phyloP scores from a whole-genome alignment of 2,888 invertebrate genomes.

The Halictus quadricinctus region DNA sequence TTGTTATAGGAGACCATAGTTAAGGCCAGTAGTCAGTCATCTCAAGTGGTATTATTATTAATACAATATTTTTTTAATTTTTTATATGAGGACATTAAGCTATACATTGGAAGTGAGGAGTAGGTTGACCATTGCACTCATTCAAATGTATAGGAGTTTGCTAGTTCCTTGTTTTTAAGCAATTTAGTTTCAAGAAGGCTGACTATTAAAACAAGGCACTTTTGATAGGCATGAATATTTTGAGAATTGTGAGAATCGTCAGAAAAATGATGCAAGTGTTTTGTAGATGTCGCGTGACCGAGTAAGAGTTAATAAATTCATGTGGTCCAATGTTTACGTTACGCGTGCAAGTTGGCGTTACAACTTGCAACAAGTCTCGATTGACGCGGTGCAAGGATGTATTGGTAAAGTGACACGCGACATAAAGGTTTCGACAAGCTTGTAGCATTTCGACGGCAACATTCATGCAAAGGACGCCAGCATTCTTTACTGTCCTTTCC shows the following conservation, averaged over 20 bases:
- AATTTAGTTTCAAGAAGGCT: background rate
- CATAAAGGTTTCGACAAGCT: constrained; percentile 5
- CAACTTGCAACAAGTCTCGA: background rate
- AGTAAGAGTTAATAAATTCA: background rate
- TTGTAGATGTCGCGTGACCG: background rate
- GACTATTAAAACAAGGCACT: background rate
- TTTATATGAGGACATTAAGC: too few species aligned
- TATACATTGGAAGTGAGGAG: too few species aligned
- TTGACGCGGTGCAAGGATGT: background rate
- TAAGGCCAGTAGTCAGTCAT: background rate
- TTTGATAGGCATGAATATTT: background rate
- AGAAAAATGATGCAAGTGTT: background rate
- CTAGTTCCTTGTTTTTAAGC: background rate
- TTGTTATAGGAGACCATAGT: too few species aligned
- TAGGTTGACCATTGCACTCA: too few species aligned
- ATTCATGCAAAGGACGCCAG: constrained; percentile 4
- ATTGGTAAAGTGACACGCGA: background rate
- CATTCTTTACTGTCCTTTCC: background rate
- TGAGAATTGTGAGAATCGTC: background rate
- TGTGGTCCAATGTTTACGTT: background rate
- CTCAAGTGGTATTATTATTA: background rate
- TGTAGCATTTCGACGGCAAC: background rate
- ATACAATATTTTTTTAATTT: background rate
- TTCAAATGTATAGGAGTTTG: too few species aligned
- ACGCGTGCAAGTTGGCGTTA: background rate